phyloP scores from a whole-genome alignment of 2,888 invertebrate species.

The Oxycera nigricornis region DNA sequence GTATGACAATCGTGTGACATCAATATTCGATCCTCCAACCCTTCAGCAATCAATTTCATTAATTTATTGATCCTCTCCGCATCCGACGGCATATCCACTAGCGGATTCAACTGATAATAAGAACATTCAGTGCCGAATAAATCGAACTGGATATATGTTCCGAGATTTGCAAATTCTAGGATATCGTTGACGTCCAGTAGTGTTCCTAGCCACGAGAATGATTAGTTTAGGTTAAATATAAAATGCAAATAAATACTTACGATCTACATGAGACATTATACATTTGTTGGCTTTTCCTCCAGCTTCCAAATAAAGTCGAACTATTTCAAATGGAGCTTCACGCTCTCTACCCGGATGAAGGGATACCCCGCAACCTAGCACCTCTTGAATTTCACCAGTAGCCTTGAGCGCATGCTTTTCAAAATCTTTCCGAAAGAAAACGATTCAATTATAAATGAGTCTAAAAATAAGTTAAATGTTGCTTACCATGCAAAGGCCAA shows the following conservation, averaged over 20 bases:
- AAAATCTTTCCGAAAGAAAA: too few relatives aligned
- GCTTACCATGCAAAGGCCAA: constrained; percentile 78
- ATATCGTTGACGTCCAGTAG: constrained; percentile 66
- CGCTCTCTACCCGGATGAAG: constrained; percentile 79
- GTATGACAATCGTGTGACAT: constrained; percentile 87
- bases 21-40: constrained; percentile 69
- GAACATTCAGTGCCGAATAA: constrained; percentile 82
- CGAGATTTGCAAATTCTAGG: constrained; percentile 72
- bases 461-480: too few relatives aligned
- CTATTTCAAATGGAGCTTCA: constrained; percentile 77
- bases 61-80: constrained; percentile 74
- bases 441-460: too few relatives aligned
- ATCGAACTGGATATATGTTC: constrained; percentile 80
- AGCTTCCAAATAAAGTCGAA: constrained; percentile 78
- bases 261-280: constrained; percentile 85
- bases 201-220: too few relatives aligned
- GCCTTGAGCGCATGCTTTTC: constrained; percentile 75
- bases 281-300: constrained; percentile 75
- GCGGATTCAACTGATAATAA: constrained; percentile 72
- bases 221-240: neutral
- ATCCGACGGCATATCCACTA: constrained; percentile 80
- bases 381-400: constrained; percentile 72
- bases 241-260: constrained; percentile 64
- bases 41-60: constrained; percentile 67
- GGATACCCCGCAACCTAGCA: constrained; percentile 75